Percentiles rank a stretch among this genome's conserved stretches.
Conservation (phyloP, 1,140 invertebrate genomes). For the Aphaenogaster rudis region DNA sequence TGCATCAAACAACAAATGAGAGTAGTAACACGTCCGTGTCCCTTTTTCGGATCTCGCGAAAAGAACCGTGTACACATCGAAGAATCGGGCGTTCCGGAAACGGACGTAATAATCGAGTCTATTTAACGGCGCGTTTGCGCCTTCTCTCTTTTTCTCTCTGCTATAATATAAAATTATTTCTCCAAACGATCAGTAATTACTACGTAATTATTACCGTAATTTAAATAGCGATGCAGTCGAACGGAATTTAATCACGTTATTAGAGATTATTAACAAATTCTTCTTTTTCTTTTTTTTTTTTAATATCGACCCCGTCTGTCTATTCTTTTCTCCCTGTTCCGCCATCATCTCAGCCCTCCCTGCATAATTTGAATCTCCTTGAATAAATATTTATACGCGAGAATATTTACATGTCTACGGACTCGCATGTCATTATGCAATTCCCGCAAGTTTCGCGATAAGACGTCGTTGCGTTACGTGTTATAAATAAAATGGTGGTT, state of each 20-base stretch:
- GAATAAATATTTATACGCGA: slow-evolving; percentile 33
- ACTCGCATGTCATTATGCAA: slow-evolving; percentile 58
- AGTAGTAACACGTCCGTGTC: neutral
- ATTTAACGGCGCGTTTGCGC: slow-evolving; percentile 34
- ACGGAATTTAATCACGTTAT: neutral
- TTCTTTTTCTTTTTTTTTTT: neutral
- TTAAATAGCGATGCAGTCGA: slow-evolving; percentile 3
- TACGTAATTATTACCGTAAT: slow-evolving; percentile 19
- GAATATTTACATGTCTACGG: slow-evolving; percentile 19
- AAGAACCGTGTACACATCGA: neutral
- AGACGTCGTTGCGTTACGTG: slow-evolving; percentile 9
- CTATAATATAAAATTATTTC: slow-evolving; percentile 13
- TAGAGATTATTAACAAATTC: slow-evolving; percentile 32
- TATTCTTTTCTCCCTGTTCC: neutral
- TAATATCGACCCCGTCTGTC: neutral
- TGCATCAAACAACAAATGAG: slow-evolving; percentile 47
- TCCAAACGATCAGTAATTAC: neutral
- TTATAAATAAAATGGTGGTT: slow-evolving; percentile 21
- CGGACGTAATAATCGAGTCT: slow-evolving; percentile 17
- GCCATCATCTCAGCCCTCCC: neutral
- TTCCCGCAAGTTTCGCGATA: slow-evolving; percentile 43
- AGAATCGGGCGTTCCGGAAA: neutral
- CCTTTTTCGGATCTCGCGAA: slow-evolving; percentile 19
- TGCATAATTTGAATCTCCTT: slow-evolving; percentile 23
- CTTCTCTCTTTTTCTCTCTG: neutral